Evolutionary conservation across 2,113 vertebrate genomes (phyloP), one percentile per base, ranked within the genome.

Genomic region (Eulacestoma nigropectus): DNA sequence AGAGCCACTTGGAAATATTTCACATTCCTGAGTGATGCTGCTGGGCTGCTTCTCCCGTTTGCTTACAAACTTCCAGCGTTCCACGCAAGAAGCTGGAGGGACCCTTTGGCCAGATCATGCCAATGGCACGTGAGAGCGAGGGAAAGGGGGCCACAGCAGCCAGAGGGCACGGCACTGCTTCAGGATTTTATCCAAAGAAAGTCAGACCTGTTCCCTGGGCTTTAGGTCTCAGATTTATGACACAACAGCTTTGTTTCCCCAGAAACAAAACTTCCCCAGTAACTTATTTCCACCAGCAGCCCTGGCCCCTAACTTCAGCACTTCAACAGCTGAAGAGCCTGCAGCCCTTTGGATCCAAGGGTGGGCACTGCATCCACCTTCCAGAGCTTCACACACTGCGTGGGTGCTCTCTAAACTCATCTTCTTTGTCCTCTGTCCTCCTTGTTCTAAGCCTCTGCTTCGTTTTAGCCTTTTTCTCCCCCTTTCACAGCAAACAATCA

Each of bases 151-250:
- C 42, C 89, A 77, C 14, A 33, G 53, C 57, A 63, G 56, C n/a
- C 68, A 76, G 63, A 76, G 46, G 53, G 46, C 44, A 82, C 5
- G 3, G 25, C 20, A 39, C 10, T 52, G 91, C 53, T 76, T 6
- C 52, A n/a, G 69, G 59, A 50, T 84, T 91, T 97, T 91, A 64
- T 22, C 93, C 92, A 96, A 93, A 84, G 63, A 92, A 95, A 93
- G 84, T 20, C 59, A 93, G 75, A 88, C 26, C 79, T 9, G 1
- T 6, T 90, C 67, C 56, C 79, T 14, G 32, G 4, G 52, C 50
- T 70, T 56, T n/a, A 77, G 64, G 29, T 32, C 87, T 67, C 23
- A 37, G 65, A 93, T 68, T 94, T 91, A 77, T 41, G 80, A 81
- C 21, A 86, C 60, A 94, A 72, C 47, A 81, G 46, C 47, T 72